Conservation (phyloP, 2,113 vertebrate species). For the Microtus oregoni region DNA sequence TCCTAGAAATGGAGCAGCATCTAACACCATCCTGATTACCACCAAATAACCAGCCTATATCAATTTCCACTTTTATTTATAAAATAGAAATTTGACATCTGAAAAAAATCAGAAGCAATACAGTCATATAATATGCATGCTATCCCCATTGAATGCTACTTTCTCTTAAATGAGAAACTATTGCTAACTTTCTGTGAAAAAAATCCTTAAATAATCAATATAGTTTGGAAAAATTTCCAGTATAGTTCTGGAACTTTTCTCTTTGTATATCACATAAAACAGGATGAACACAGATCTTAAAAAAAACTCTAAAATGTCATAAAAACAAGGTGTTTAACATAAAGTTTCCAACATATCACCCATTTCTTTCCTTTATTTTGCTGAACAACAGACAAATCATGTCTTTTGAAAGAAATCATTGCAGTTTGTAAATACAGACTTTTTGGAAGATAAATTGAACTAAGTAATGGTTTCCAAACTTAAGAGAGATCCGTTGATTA, state of each 20-base stretch:
- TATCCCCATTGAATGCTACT: neutral
- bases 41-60: neutral
- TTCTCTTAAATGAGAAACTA: slow-evolving; percentile 19
- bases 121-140: neutral
- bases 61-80: slow-evolving; percentile 12
- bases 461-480: slow-evolving; percentile 33
- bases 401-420: slow-evolving; percentile 53
- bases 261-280: neutral
- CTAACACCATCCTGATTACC: neutral
- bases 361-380: slow-evolving; percentile 28
- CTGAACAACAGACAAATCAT: slow-evolving; percentile 23
- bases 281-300: neutral
- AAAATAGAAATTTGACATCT: neutral
- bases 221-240: neutral
- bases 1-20: slow-evolving; percentile 18
- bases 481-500: neutral
- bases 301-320: slow-evolving; percentile 55
- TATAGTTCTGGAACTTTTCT: slow-evolving; percentile 23
- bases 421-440: neutral
- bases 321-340: slow-evolving; percentile 30
- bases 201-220: slow-evolving; percentile 44
- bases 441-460: slow-evolving; percentile 48
- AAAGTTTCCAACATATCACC: slow-evolving; percentile 45
- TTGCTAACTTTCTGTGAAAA: slow-evolving; percentile 29
- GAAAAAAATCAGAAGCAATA: neutral